A percentile compares a stretch with the other conserved stretches of the same genome.
Evolutionary conservation across 2,888 invertebrate species (phyloP).

Genomic region (Drosophila kuntzei): DNA sequence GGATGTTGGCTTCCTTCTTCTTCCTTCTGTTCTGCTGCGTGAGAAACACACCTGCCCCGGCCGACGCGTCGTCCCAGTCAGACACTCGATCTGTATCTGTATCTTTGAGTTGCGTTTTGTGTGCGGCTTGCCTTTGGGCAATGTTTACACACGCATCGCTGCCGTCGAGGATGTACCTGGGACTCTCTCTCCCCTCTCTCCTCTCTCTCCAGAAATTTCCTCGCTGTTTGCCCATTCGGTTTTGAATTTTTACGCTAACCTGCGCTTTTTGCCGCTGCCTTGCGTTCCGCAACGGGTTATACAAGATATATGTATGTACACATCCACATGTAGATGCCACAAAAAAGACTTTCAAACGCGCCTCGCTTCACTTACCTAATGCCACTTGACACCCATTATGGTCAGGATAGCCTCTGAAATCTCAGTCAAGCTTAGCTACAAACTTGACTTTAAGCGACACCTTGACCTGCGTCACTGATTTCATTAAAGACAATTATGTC

Average conservation of each 20-base stretch:
- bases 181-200: slow-evolving; percentile 18
- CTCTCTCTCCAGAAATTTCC: slow-evolving; percentile 20
- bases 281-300: slow-evolving; percentile 38
- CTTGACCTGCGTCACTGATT: slow-evolving; percentile 28
- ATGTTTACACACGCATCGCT: slow-evolving; percentile 68
- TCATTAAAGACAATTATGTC: slow-evolving; percentile 32
- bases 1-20: slow-evolving; percentile 22
- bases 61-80: slow-evolving; percentile 27
- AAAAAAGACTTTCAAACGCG: slow-evolving; percentile 12
- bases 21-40: slow-evolving; percentile 54
- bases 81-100: slow-evolving; percentile 65
- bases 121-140: slow-evolving; percentile 55
- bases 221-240: slow-evolving; percentile 37
- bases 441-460: slow-evolving; percentile 34
- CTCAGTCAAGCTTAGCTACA: slow-evolving; percentile 29
- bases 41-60: slow-evolving; percentile 78
- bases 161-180: slow-evolving; percentile 55
- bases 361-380: slow-evolving; percentile 62
- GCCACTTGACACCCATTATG: slow-evolving; percentile 65
- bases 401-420: slow-evolving; percentile 12
- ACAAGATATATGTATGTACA: slow-evolving; percentile 11
- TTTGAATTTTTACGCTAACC: slow-evolving; percentile 51
- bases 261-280: slow-evolving; percentile 31
- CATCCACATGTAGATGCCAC: slow-evolving; percentile 6
- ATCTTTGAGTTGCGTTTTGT: slow-evolving; percentile 63